These are phyloP conservation scores for Gymnocheta viridis DNA, from an alignment of 2,888 invertebrate genomes.

Conservation along the genomic window DNA sequence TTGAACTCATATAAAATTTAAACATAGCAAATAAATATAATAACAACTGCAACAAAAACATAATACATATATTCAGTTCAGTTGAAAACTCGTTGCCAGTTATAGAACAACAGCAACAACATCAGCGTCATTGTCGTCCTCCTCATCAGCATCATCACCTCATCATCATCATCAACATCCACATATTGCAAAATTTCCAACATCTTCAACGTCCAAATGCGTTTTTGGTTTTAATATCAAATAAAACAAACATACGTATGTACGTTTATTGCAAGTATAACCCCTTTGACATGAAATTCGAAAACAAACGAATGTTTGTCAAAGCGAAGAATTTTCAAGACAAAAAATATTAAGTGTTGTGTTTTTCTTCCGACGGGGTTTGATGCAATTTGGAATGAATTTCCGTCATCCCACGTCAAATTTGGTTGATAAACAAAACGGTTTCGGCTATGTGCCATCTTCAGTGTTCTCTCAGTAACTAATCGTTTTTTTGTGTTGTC, in stretches of 20 bases:
- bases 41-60: constrained; percentile 44
- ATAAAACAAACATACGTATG: constrained; percentile 18
- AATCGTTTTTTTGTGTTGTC: no score
- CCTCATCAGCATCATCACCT: constrained; percentile 16
- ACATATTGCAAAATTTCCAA: constrained; percentile 56
- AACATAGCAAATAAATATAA: constrained; percentile 49
- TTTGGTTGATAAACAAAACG: no score
- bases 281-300: no score
- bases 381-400: no score
- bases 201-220: constrained; percentile 67
- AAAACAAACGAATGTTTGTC: no score
- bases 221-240: constrained; percentile 65
- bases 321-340: no score
- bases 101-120: constrained; percentile 24
- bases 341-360: no score
- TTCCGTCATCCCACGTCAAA: no score
- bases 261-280: constrained; percentile 11
- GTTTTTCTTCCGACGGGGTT: no score
- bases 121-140: constrained; percentile 1
- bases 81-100: constrained; percentile 51
- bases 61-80: constrained; percentile 48
- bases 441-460: no score
- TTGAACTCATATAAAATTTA: constrained; percentile 58
- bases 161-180: constrained; percentile 17
- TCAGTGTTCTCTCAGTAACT: no score